phyloP scores from a whole-genome alignment of 1,140 invertebrate genomes.

The Drosophila pseudoananassae region DNA sequence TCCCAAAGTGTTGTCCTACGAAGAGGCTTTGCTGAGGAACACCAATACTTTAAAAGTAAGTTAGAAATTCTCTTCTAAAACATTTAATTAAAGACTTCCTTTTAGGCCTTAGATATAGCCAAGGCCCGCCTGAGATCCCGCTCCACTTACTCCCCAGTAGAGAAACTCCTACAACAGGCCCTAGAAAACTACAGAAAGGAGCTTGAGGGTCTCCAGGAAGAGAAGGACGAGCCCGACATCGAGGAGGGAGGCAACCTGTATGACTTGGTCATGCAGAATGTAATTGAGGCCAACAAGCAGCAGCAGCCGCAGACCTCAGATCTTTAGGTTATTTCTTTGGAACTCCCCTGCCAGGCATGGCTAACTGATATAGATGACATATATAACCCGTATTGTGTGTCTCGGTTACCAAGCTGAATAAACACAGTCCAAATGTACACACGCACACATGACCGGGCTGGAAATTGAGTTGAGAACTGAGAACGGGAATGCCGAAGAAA shows the following conservation, averaged over 20 bases:
- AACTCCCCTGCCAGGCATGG: conserved; percentile 23
- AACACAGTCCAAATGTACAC: conserved; percentile 50
- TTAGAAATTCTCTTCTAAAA: no score
- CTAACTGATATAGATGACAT: conserved; percentile 12
- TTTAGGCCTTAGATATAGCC: conserved; percentile 75
- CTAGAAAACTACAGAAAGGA: conserved; percentile 73
- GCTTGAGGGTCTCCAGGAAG: conserved; percentile 35
- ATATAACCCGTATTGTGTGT: conserved; percentile 20
- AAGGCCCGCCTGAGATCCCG: conserved; percentile 80
- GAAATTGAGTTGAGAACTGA: conserved; percentile 30
- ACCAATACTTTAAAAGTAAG: conserved; percentile 73
- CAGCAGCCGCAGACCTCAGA: conserved; percentile 28
- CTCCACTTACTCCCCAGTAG: conserved; percentile 76
- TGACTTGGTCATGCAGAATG: conserved; percentile 68
- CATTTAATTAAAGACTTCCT: not conserved
- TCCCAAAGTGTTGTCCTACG: conserved; percentile 67
- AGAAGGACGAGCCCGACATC: not conserved
- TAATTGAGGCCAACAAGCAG: conserved; percentile 49
- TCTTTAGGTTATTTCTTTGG: conserved; percentile 33
- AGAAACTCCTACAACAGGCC: conserved; percentile 71
- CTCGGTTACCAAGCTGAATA: conserved; percentile 63
- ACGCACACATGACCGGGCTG: conserved; percentile 52
- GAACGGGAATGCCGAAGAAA: conserved; percentile 9
- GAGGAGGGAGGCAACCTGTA: conserved; percentile 39
- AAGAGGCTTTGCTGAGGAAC: conserved; percentile 72